Percentiles rank a stretch among this genome's conserved stretches.
Conservation (phyloP, 1,140 invertebrate species). For the Drosophila micromelanica region DNA sequence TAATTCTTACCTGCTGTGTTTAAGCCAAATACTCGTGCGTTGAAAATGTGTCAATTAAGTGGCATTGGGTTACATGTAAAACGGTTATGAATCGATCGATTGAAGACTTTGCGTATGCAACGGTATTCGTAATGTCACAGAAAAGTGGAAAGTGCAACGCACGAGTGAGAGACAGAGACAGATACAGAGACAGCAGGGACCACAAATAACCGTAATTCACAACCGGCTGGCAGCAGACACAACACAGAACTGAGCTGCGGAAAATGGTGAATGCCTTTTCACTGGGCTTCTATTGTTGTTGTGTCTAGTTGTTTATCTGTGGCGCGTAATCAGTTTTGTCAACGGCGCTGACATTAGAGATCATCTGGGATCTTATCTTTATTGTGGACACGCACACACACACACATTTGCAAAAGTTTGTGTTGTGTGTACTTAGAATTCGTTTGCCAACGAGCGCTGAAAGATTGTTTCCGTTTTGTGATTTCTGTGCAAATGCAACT, state of each 20-base stretch:
- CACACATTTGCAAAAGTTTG: background rate
- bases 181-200: constrained; percentile 1
- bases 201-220: constrained; percentile 16
- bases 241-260: constrained; percentile 32
- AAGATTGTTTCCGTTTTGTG: background rate
- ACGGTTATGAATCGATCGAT: constrained; percentile 24
- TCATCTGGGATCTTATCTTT: constrained; percentile 59
- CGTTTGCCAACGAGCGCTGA: background rate
- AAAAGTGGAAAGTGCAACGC: constrained; percentile 19
- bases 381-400: background rate
- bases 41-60: constrained; percentile 17
- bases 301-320: constrained; percentile 22
- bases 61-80: constrained; percentile 1
- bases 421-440: constrained; percentile 2
- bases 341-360: constrained; percentile 51
- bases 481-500: constrained; percentile 18
- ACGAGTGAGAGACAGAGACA: background rate
- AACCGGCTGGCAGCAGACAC: constrained; percentile 36
- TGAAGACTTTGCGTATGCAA: constrained; percentile 11
- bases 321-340: constrained; percentile 47
- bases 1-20: constrained; percentile 21
- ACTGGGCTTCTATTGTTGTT: constrained; percentile 30
- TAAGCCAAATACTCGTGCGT: background rate
- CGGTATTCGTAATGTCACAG: constrained; percentile 19
- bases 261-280: constrained; percentile 35